Evolutionary conservation across 1,140 invertebrate genomes (phyloP).

Genomic region (Steinernema khuongi): DNA sequence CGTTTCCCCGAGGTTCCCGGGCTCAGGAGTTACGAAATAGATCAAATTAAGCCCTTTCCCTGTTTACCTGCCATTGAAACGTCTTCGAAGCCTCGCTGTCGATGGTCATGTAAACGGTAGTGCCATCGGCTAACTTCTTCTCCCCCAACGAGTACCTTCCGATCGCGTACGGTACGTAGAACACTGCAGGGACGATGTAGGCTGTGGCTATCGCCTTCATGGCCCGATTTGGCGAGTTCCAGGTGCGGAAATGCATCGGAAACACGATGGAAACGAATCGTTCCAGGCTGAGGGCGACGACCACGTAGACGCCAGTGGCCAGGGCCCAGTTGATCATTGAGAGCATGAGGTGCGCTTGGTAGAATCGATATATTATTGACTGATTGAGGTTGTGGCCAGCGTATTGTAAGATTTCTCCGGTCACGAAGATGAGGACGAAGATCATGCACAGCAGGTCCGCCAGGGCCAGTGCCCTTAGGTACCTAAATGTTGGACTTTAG

Average conservation of each 20-base stretch:
- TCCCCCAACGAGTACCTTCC: slow-evolving; percentile 39
- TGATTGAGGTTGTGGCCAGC: slow-evolving; percentile 37
- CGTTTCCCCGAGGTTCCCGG: no score
- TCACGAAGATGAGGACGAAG: slow-evolving; percentile 55
- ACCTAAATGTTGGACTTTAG: slow-evolving; percentile 18
- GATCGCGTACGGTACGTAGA: slow-evolving; percentile 55
- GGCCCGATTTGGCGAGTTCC: slow-evolving; percentile 54
- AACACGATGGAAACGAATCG: slow-evolving; percentile 57
- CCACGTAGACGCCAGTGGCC: slow-evolving; percentile 53
- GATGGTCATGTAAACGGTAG: slow-evolving; percentile 39
- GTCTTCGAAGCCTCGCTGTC: slow-evolving; percentile 47
- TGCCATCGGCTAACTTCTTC: slow-evolving; percentile 34
- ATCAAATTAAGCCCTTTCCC: not conserved
- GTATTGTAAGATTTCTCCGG: slow-evolving; percentile 46
- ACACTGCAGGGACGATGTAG: slow-evolving; percentile 50
- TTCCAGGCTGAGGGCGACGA: slow-evolving; percentile 54
- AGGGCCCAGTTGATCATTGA: slow-evolving; percentile 57
- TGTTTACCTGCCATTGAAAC: slow-evolving; percentile 37
- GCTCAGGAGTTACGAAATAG: no score
- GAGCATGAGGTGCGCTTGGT: slow-evolving; percentile 56
- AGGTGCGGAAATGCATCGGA: slow-evolving; percentile 53
- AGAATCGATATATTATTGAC: slow-evolving; percentile 46
- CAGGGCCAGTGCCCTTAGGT: slow-evolving; percentile 45
- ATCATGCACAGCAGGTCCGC: slow-evolving; percentile 57
- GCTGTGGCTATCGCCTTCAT: slow-evolving; percentile 51